A percentile compares a stretch with the other conserved stretches of the same genome.
Evolutionary conservation across 2,888 invertebrate genomes (phyloP).

Genomic region (Blastobasis adustella): DNA sequence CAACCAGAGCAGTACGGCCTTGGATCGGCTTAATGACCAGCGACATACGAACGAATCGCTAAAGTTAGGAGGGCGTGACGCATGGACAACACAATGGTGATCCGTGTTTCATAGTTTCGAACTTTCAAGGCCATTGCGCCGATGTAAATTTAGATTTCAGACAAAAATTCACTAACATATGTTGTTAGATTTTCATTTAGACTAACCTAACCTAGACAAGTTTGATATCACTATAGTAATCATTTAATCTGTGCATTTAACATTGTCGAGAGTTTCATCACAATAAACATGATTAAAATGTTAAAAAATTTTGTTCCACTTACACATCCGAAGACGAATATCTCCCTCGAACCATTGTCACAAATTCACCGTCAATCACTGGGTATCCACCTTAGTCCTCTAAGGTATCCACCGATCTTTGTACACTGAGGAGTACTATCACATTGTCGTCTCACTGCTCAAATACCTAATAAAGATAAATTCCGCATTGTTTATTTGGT

Average conservation of each 20-base stretch:
- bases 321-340: conserved; percentile 66
- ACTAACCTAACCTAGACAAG: too few species aligned
- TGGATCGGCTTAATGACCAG: conserved; percentile 27
- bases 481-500: conserved; percentile 39
- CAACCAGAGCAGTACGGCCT: conserved; percentile 19
- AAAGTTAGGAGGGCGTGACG: conserved; percentile 30
- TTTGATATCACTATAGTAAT: too few species aligned
- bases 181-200: too few species aligned
- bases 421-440: conserved; percentile 21
- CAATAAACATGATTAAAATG: too few species aligned
- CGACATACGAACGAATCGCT: conserved; percentile 27
- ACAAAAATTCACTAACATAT: too few species aligned
- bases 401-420: conserved; percentile 5
- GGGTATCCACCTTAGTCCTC: conserved; percentile 30
- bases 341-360: conserved; percentile 66
- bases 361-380: conserved; percentile 22
- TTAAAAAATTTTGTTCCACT: conserved; percentile 24
- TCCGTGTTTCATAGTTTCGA: too few species aligned
- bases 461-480: conserved; percentile 26
- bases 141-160: too few species aligned
- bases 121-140: too few species aligned
- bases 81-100: conserved; percentile 10
- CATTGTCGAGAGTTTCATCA: too few species aligned
- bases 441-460: conserved; percentile 43
- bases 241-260: too few species aligned